Conservation (phyloP, 1,140 invertebrate species). For the Drosophila paulistorum region DNA sequence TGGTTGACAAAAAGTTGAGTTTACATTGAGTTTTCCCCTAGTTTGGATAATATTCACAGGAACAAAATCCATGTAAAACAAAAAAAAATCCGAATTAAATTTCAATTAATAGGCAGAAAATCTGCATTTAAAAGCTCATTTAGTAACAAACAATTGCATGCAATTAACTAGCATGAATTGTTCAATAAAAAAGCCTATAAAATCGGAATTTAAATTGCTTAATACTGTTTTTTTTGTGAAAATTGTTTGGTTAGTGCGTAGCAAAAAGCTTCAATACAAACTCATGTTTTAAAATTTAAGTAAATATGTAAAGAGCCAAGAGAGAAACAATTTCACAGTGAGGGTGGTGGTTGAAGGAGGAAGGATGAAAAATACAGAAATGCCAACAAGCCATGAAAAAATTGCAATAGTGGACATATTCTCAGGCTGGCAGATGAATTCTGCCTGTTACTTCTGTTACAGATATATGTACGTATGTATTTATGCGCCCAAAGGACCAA, state of each 20-base stretch:
- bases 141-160: background rate
- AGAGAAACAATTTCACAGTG: too few species aligned
- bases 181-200: constrained; percentile 14
- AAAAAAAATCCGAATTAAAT: background rate
- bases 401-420: constrained; percentile 7
- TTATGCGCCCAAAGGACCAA: constrained; percentile 7
- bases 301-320: constrained; percentile 58
- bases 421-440: background rate
- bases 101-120: constrained; percentile 19
- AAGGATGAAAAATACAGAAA: constrained; percentile 37
- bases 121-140: background rate
- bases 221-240: constrained; percentile 24
- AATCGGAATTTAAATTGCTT: constrained; percentile 43
- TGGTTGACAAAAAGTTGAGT: background rate
- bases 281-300: constrained; percentile 56
- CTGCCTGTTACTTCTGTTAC: background rate
- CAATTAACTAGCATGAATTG: constrained; percentile 21
- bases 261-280: constrained; percentile 51
- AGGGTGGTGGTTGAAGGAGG: background rate
- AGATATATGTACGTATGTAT: background rate
- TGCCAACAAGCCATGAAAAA: constrained; percentile 42
- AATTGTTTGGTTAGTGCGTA: constrained; percentile 15
- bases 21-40: background rate
- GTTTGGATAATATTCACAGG: background rate
- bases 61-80: background rate